phyloP scores from a whole-genome alignment of 2,888 invertebrate species.

The Listrodromus nycthemerus region DNA sequence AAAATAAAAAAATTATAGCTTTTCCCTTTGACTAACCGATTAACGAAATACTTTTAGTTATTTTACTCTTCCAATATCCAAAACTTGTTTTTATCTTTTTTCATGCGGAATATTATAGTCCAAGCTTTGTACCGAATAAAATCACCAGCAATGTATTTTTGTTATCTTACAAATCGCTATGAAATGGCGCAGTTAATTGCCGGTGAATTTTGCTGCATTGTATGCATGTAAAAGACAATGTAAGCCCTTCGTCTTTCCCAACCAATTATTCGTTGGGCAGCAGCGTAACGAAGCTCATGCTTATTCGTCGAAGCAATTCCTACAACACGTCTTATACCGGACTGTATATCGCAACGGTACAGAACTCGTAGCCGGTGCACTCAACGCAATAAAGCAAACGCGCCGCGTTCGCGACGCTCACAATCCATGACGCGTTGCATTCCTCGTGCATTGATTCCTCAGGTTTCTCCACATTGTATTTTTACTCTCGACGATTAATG shows the following conservation, averaged over 20 bases:
- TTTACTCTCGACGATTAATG: constrained; percentile 52
- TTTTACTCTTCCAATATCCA: no score
- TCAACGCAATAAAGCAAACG: constrained; percentile 42
- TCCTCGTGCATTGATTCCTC: constrained; percentile 47
- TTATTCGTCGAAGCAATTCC: background rate
- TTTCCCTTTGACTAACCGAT: no score
- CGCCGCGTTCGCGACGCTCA: constrained; percentile 14
- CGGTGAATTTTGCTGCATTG: background rate
- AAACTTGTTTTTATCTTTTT: background rate
- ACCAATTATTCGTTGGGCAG: constrained; percentile 2
- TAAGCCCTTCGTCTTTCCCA: background rate
- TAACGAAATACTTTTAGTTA: no score
- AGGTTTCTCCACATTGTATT: constrained; percentile 46
- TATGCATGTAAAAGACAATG: background rate
- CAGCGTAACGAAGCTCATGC: constrained; percentile 7
- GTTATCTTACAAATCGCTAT: background rate
- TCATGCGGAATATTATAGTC: background rate
- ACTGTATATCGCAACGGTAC: background rate
- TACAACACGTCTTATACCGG: background rate
- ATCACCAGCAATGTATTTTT: background rate
- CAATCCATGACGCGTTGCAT: constrained; percentile 37
- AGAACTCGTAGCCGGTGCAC: background rate
- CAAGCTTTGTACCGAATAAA: background rate
- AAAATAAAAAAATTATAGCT: no score
- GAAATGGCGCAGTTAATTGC: no score